phyloP scores from a whole-genome alignment of 2,888 invertebrate species.

The Scrobipalpa atriplicella region DNA sequence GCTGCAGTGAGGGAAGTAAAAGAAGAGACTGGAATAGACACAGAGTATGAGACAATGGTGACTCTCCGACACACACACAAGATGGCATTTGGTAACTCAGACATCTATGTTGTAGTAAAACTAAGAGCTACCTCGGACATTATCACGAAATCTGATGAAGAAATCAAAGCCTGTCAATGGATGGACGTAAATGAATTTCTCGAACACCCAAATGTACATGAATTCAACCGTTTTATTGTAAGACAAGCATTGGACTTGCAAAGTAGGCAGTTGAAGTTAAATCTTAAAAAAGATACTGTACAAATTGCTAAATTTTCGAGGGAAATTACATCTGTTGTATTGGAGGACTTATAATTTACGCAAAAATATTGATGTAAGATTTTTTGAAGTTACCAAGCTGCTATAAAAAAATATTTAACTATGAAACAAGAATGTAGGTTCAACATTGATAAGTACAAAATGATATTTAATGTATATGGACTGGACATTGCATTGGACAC shows the following conservation, averaged over 20 bases:
- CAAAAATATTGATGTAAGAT: neutral
- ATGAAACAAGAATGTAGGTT: neutral
- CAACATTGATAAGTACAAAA: neutral
- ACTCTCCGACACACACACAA: conserved; percentile 90
- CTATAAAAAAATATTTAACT: neutral
- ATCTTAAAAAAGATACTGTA: conserved; percentile 73
- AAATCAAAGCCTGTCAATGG: conserved; percentile 92
- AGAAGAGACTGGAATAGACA: conserved; percentile 94
- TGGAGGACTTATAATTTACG: conserved; percentile 52
- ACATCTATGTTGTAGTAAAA: conserved; percentile 91
- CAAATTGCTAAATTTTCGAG: conserved; percentile 56
- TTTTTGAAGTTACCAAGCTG: neutral
- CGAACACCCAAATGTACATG: conserved; percentile 87
- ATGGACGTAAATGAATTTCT: conserved; percentile 90
- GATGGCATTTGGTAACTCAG: conserved; percentile 91
- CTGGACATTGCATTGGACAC: neutral
- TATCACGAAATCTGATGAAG: conserved; percentile 87
- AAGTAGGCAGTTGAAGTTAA: conserved; percentile 83
- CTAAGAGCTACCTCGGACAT: conserved; percentile 85
- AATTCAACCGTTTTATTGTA: conserved; percentile 87
- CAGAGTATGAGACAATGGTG: conserved; percentile 89
- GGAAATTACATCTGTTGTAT: conserved; percentile 61
- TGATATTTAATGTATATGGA: neutral
- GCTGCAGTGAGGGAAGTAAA: conserved; percentile 93
- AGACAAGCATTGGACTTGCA: conserved; percentile 86